Conservation (phyloP, 2,113 vertebrate genomes). For the Eulemur rufifrons region DNA sequence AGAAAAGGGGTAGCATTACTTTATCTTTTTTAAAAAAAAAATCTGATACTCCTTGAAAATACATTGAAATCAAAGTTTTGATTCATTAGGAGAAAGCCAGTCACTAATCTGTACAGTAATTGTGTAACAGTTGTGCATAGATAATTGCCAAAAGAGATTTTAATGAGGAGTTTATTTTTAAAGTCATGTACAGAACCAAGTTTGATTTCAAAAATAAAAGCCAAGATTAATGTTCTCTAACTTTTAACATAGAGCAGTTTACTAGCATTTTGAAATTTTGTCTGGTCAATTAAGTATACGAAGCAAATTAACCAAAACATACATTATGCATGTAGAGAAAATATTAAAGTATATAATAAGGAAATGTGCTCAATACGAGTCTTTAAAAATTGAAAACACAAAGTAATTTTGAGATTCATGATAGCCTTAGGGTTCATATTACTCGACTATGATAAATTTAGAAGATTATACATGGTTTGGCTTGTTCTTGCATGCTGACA, state of each 20-base stretch:
- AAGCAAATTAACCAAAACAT: constrained; percentile 73
- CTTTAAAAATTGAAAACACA: constrained; percentile 82
- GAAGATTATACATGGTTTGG: constrained; percentile 82
- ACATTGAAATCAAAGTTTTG: constrained; percentile 11
- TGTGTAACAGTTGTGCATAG: background rate
- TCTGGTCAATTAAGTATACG: constrained; percentile 77
- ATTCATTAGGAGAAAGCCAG: constrained; percentile 27
- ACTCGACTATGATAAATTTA: constrained; percentile 84
- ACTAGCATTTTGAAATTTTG: constrained; percentile 66
- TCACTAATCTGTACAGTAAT: constrained; percentile 17
- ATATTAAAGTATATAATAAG: constrained; percentile 84
- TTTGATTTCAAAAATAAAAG: constrained; percentile 76
- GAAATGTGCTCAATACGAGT: constrained; percentile 81
- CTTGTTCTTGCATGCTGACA: constrained; percentile 80
- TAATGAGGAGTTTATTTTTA: constrained; percentile 36
- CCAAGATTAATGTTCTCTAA: constrained; percentile 40
- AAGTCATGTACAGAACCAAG: constrained; percentile 47
- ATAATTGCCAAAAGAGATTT: constrained; percentile 33
- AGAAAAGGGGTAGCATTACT: constrained; percentile 30
- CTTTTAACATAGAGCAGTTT: constrained; percentile 57
- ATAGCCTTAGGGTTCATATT: constrained; percentile 82
- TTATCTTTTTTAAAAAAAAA: background rate
- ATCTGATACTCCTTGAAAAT: background rate
- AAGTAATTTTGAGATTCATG: constrained; percentile 81
- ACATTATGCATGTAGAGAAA: constrained; percentile 83